A percentile compares a stretch with the other conserved stretches of the same genome.
Evolutionary conservation across 1,140 invertebrate species (phyloP).

Genomic region (Galendromus occidentalis): DNA sequence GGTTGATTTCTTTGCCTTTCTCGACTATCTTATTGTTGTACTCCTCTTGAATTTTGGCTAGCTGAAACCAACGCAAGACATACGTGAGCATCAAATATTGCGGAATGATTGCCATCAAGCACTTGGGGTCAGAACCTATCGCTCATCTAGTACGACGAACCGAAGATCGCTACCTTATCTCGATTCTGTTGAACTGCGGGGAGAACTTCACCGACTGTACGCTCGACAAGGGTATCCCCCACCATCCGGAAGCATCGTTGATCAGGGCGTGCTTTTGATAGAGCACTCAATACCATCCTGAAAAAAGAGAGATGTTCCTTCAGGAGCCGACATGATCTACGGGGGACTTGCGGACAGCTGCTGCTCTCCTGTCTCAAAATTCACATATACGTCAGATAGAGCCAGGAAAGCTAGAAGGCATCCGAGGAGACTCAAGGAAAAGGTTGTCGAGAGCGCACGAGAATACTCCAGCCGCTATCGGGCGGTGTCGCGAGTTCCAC

Average conservation of each 20-base stretch:
- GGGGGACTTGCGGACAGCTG: too few relatives aligned
- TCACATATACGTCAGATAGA: too few relatives aligned
- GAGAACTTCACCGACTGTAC: constrained; percentile 71
- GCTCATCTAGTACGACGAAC: constrained; percentile 8
- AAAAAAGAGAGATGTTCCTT: constrained; percentile 24
- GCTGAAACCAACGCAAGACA: constrained; percentile 30
- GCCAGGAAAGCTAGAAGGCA: too few relatives aligned
- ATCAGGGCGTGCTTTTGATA: constrained; percentile 59
- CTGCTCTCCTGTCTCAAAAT: too few relatives aligned
- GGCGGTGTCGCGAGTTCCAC: too few relatives aligned
- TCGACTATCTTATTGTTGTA: constrained; percentile 56
- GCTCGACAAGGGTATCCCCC: constrained; percentile 76
- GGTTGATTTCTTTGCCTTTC: constrained; percentile 77
- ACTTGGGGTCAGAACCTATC: constrained; percentile 7
- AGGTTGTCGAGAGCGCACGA: too few relatives aligned
- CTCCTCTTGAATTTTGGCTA: constrained; percentile 51
- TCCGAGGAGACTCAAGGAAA: too few relatives aligned
- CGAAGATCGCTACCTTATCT: constrained; percentile 40
- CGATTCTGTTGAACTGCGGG: constrained; percentile 59
- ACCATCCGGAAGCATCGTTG: constrained; percentile 83
- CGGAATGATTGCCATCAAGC: background rate
- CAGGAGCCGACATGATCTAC: constrained; percentile 5
- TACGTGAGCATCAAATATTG: background rate
- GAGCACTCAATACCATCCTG: constrained; percentile 81
- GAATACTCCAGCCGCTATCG: too few relatives aligned